phyloP scores from a whole-genome alignment of 2,888 invertebrate species.

The Thalpophila matura region DNA sequence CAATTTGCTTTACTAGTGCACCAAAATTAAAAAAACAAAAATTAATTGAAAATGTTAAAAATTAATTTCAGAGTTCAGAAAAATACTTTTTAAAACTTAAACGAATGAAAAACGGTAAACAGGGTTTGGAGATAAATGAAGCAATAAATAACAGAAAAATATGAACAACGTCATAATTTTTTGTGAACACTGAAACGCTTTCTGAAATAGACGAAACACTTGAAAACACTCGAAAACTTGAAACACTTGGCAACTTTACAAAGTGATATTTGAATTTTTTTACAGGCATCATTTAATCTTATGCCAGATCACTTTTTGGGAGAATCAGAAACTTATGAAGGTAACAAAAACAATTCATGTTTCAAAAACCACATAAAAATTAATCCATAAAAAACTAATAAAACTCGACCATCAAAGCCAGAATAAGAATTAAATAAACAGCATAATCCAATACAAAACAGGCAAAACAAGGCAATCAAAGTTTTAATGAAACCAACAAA shows the following conservation, averaged over 20 bases:
- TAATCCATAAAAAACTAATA: neutral
- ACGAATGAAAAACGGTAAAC: neutral
- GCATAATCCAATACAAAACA: slow-evolving; percentile 11
- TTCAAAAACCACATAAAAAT: slow-evolving; percentile 1
- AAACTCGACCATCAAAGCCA: slow-evolving; percentile 5
- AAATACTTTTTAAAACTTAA: neutral
- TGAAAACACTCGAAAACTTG: neutral
- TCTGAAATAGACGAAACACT: slow-evolving; percentile 5
- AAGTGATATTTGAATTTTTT: slow-evolving; percentile 5
- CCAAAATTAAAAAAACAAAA: slow-evolving; percentile 1
- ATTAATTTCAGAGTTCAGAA: neutral
- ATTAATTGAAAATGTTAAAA: slow-evolving; percentile 19
- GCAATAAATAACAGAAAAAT: neutral
- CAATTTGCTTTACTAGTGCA: slow-evolving; percentile 26
- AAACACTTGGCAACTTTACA: slow-evolving; percentile 4
- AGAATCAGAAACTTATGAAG: neutral
- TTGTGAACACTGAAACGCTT: neutral
- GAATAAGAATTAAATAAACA: slow-evolving; percentile 21
- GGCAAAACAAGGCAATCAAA: slow-evolving; percentile 6
- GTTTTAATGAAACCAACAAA: neutral
- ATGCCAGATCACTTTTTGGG: neutral
- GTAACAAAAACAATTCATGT: neutral
- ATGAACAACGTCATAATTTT: neutral
- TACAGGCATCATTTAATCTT: slow-evolving; percentile 3
- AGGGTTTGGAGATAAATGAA: neutral